These are phyloP conservation scores for Mustelus asterias DNA, from an alignment of 2,113 vertebrate species.

Conservation along the genomic window DNA sequence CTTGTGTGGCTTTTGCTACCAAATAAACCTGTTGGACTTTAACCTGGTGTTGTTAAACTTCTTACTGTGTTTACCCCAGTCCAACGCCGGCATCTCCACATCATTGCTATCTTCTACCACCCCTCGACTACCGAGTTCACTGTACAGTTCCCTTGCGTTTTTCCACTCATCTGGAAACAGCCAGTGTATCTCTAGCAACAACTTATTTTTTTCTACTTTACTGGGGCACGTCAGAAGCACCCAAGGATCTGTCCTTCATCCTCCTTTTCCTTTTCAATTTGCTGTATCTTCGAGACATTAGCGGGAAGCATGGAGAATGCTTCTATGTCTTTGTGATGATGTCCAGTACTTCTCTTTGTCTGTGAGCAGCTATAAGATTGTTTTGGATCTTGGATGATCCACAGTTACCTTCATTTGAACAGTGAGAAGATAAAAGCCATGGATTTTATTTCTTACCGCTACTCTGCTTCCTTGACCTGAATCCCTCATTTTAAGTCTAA, in stretches of 20 bases:
- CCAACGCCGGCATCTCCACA: too few relatives aligned
- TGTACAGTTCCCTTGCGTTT: background rate
- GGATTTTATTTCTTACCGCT: background rate
- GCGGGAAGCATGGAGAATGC: background rate
- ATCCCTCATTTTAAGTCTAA: background rate
- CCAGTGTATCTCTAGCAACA: background rate
- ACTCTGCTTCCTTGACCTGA: background rate
- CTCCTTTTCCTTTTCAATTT: background rate
- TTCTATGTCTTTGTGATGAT: background rate
- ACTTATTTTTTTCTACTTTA: background rate
- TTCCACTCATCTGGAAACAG: background rate
- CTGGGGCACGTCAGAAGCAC: background rate
- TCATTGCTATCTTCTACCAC: background rate
- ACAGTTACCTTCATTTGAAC: background rate
- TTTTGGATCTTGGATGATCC: background rate
- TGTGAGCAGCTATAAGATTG: background rate
- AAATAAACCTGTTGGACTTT: too few relatives aligned
- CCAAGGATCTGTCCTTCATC: background rate
- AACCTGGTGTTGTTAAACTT: too few relatives aligned
- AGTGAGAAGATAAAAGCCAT: background rate
- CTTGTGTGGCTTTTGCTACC: too few relatives aligned
- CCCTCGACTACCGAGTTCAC: background rate
- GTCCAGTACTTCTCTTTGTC: background rate
- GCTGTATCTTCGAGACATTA: background rate
- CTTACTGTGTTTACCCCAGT: too few relatives aligned